Evolutionary conservation across 2,113 vertebrate species (phyloP).

Genomic region (Excalfactoria chinensis): DNA sequence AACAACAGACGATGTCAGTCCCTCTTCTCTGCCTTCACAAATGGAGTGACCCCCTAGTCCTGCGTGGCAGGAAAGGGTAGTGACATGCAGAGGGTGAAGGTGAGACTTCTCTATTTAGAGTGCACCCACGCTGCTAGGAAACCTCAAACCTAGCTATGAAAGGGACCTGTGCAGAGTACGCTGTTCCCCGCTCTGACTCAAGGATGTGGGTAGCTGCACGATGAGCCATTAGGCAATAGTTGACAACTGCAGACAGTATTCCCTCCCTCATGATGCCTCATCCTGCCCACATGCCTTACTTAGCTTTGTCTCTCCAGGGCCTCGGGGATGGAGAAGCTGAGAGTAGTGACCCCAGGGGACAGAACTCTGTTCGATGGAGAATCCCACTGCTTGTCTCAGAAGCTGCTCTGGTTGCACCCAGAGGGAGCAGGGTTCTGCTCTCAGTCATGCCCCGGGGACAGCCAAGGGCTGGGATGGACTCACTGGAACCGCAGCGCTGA

Average conservation of each 20-base stretch:
- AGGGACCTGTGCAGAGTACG: background rate
- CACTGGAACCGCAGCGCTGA: conserved; percentile 40
- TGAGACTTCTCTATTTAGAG: background rate
- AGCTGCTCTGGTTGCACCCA: background rate
- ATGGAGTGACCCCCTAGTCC: background rate
- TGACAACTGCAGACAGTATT: background rate
- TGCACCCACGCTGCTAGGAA: background rate
- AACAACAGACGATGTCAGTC: background rate
- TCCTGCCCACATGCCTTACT: background rate
- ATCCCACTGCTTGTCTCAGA: background rate
- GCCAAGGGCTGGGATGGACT: conserved; percentile 27
- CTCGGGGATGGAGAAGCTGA: background rate
- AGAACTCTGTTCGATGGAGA: background rate
- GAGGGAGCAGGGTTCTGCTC: conserved; percentile 8
- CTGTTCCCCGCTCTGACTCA: background rate
- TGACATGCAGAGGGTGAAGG: background rate
- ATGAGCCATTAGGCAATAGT: background rate
- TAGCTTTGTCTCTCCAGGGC: background rate
- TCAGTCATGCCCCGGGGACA: background rate
- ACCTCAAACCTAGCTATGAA: background rate
- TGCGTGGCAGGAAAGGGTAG: background rate
- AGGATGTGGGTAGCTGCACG: background rate
- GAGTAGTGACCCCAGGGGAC: background rate
- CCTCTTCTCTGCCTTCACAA: background rate
- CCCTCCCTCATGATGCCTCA: background rate